phyloP scores from a whole-genome alignment of 2,797 vertebrate genomes.

The Mormyrus hasselquistii region DNA sequence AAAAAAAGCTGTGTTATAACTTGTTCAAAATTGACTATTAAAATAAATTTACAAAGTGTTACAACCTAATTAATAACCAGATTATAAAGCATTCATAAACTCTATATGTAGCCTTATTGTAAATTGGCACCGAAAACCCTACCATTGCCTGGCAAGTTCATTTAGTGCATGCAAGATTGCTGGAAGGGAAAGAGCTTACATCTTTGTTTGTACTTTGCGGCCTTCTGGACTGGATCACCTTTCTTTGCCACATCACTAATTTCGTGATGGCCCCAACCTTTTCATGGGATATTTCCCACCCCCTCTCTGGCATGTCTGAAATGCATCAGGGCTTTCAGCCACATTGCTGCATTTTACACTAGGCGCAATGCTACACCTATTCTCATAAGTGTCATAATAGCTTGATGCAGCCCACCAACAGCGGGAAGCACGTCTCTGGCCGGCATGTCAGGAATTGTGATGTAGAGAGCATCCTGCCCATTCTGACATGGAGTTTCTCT shows the following conservation, averaged over 20 bases:
- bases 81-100: neutral
- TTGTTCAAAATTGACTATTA: neutral
- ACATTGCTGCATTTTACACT: neutral
- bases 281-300: neutral
- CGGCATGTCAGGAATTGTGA: neutral
- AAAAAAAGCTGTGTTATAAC: neutral
- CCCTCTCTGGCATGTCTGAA: neutral
- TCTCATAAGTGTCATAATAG: neutral
- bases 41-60: neutral
- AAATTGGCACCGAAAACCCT: neutral
- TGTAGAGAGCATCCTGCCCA: neutral
- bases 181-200: neutral
- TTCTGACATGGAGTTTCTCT: neutral
- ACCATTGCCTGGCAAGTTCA: neutral
- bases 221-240: neutral
- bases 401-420: too few relatives aligned
- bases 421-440: neutral
- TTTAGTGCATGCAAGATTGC: neutral
- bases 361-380: neutral
- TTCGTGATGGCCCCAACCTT: neutral
- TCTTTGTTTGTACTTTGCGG: neutral
- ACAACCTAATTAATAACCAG: neutral
- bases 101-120: neutral
- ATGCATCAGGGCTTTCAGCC: neutral
- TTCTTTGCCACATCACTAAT: neutral